Evolutionary conservation across 2,888 invertebrate species (phyloP), one percentile per base, ranked within the genome.

Genomic region (Lepas anatifera): DNA sequence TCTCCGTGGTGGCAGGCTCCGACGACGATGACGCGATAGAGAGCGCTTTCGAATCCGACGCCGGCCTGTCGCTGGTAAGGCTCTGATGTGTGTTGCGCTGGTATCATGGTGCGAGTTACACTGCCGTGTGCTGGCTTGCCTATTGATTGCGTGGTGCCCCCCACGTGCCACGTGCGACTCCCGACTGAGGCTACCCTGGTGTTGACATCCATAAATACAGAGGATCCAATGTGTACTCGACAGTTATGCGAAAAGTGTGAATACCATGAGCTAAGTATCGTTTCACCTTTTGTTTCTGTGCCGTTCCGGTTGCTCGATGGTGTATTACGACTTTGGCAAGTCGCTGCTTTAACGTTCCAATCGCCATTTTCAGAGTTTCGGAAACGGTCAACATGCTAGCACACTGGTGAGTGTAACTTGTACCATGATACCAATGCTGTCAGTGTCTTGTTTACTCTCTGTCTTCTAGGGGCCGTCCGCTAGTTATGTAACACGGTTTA

Each of bases 71-170:
- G 32, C 52, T 52, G 52, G 52, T 52, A 52, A 52, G 52, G 27
- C 13, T 52, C 29, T 29, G 16, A 3, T 16, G n/a, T n/a, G 52
- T 52, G n/a, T 52, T 52, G 2, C n/a, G 29, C 32, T 32, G 52
- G 50, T 52, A 52, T 52, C 52, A 52, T 52, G 52, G 52, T 52
- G 52, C 52, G n/a, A 52, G 52, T 52, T 52, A 52, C 52, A 11
- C 22, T 29, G 32, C 52, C 52, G 52, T 52, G 52, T 52, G 29
- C 32, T 6, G 13, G 8, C 22, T 3, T 11, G 29, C 13, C 22
- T 16, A 32, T 22, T 27, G 50, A 22, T 50, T 25, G n/a, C n/a
- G n/a, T 4, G 41, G 41, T 41, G 41, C 41, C 41, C 52, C 32
- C 18, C 29, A 18, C 27, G 3, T 29, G 32, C 27, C 22, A 29